Base-by-base conservation (phyloP, 2,888 invertebrate genomes). In the Scaptomyza tumidula region DNA sequence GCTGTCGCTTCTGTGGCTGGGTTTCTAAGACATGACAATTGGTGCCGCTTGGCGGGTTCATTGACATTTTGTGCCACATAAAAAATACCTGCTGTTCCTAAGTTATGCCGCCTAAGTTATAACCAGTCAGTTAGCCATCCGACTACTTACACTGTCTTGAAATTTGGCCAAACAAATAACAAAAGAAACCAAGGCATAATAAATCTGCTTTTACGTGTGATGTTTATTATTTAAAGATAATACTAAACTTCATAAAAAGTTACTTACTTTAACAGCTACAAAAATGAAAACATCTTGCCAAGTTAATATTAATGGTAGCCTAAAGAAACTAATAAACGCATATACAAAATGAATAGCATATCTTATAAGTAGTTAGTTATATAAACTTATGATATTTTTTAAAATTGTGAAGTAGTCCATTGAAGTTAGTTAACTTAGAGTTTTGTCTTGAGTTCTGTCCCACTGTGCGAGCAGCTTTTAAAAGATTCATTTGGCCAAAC, bases 41-140 rank as follows among this genome's bases (percentile, higher is more conserved):
- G 45, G 60, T 77, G 70, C 54, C 58, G 56, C 59, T 33, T 31
- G 64, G 45, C 52, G 73, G 55, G 82, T 82, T 82, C 82, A 83
- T 84, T 83, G 83, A 76, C 82, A 83, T 70, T 76, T 69, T 83
- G 86, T 83, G 86, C 83, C 86, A 84, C 84, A 86, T 84, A 84
- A 69, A 86, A 77, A 80, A 77, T 65, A 84, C 61, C 74, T 53
- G 73, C 49, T 70, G 79, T 77, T 77, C 44, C 63, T 74, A 78
- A 83, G 59, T 86, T 83, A 83, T 83, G 80, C 71, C 72, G 70
- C 77, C 76, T 60, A 62, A 67, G 70, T 73, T 64, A 57, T 65
- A 80, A 62, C 50, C 72, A 79, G 74, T 46, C 77, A 77, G 75
- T 24, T 24, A 24, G 24, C 49, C 63, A 46, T 46, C 61, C 65